Base-by-base conservation (phyloP, 2,888 invertebrate genomes). In the Catonia carolina region DNA sequence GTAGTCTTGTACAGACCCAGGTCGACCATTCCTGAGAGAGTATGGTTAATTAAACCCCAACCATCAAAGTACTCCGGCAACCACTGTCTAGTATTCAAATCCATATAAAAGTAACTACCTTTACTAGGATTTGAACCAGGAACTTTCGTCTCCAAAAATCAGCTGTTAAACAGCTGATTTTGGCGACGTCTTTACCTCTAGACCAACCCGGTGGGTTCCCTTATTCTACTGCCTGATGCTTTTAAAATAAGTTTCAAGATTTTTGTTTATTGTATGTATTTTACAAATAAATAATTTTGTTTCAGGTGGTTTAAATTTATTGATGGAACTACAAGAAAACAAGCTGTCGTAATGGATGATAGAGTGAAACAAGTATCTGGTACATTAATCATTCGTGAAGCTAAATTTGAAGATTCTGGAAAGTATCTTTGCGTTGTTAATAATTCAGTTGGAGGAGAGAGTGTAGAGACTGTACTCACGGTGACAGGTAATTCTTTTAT, bases 281-380 rank as follows among this genome's bases (percentile, higher is more conserved):
- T 22, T 6, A 6, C 12, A 45, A 20, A 23, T 23, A 4, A n/a
- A 15, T 17, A 15, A 6, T 66, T 68, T 80, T 79, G 78, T 86
- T 86, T 12, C 84, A 93, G 93, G 79, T 93, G 92, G 93, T 93
- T 89, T 75, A 93, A 93, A 73, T 92, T 92, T 74, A 84, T 90
- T 67, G 92, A 92, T 66, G 90, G 90, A 53, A 87, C 89, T 1
- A 82, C 84, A 2, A 80, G 89, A 54, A 89, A 91, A 70, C 89
- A 89, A 71, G 87, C 89, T n/a, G 91, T 94, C n/a, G 81, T 84
- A 35, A 75, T 93, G 63, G 88, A 90, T 71, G 93, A 93, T 61
- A 81, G 94, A 67, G 87, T 93, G 17, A 89, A 90, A 68, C 93
- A 94, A 77, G 89, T 92, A 14, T 93, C 94, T 60, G 95, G 95